A percentile compares a stretch with the other conserved stretches of the same genome.
phyloP scores from a whole-genome alignment of 2,888 invertebrate genomes.

The Xestia sexstrigata region DNA sequence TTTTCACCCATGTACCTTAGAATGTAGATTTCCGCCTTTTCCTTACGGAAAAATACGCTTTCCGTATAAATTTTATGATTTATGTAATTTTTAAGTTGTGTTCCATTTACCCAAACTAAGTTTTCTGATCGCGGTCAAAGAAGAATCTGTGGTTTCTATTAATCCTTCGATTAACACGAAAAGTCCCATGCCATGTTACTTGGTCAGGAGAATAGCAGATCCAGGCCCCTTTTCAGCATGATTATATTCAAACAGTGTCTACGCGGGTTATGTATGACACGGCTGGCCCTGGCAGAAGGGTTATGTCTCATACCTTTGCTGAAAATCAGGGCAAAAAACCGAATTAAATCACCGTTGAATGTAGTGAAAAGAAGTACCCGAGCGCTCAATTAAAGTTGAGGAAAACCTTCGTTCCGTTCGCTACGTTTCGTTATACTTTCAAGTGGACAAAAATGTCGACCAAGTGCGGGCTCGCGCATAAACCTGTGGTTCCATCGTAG shows the following conservation, averaged over 20 bases:
- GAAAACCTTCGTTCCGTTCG: not conserved
- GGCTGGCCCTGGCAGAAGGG: not conserved
- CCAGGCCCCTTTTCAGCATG: not conserved
- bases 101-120: not conserved
- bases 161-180: not conserved
- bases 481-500: too few species aligned
- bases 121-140: not conserved
- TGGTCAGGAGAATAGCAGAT: not conserved
- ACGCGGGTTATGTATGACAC: not conserved
- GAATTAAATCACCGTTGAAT: constrained; percentile 7
- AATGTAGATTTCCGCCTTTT: too few species aligned
- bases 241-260: not conserved
- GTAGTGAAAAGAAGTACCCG: not conserved
- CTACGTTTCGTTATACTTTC: not conserved
- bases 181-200: not conserved
- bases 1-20: not conserved
- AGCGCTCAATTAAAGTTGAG: constrained; percentile 1
- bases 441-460: not conserved
- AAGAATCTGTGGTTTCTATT: not conserved
- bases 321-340: not conserved
- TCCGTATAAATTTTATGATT: not conserved
- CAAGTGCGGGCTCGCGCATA: too few species aligned
- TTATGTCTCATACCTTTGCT: not conserved
- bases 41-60: not conserved
- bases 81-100: not conserved